Conservation (phyloP, 2,113 vertebrate species). For the Phoxinus phoxinus region DNA sequence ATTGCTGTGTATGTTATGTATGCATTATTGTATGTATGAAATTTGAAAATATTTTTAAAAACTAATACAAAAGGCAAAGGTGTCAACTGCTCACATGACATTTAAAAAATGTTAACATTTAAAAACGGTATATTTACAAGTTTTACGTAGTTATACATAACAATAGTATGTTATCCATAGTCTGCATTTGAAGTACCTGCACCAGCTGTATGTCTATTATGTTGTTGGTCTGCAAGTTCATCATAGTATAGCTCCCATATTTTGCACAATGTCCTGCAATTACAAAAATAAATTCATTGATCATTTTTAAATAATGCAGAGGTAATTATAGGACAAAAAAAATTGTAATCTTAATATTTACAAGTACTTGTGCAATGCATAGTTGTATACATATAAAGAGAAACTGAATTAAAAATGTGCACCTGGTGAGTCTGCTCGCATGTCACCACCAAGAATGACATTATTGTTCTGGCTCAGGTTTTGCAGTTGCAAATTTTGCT, state of each 20-base stretch:
- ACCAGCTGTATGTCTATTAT: constrained; percentile 5
- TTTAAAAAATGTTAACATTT: no score
- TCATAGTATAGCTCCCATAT: background rate
- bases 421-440: background rate
- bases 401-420: background rate
- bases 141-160: background rate
- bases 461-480: background rate
- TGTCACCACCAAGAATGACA: background rate
- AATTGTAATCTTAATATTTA: background rate
- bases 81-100: background rate
- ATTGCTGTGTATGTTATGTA: background rate
- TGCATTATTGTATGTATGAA: background rate
- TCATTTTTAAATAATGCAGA: background rate
- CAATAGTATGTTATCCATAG: background rate
- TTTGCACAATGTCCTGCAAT: background rate
- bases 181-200: background rate
- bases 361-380: background rate
- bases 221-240: constrained; percentile 6
- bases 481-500: background rate
- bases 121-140: background rate
- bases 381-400: background rate
- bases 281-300: background rate
- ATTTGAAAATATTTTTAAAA: background rate
- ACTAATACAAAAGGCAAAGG: background rate
- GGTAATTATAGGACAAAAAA: background rate